Base-by-base conservation (phyloP, 2,113 vertebrate genomes). In the Phrynosoma blainvillii region DNA sequence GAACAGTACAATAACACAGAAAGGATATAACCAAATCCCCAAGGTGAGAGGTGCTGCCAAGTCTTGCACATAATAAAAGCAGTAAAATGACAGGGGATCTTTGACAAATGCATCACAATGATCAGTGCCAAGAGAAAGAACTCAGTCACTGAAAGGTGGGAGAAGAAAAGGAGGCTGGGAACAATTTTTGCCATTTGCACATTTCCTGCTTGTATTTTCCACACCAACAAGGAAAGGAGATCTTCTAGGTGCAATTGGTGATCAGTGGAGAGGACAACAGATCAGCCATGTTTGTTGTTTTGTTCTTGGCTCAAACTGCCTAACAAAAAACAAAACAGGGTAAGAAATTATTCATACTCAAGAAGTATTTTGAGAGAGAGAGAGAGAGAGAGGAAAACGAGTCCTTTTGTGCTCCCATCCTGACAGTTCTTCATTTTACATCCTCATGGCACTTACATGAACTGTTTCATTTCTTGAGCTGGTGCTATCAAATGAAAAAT, bases 11-110 rank as follows among this genome's bases (percentile, higher is more conserved):
- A 97, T 97, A 97, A 96, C 96, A 96, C 94, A 95, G 96, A 96
- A 94, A 97, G 97, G 97, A 97, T 97, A 97, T 96, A 96, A 95
- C 96, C 91, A 96, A 97, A 95, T 97, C 97, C 97, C 96, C 95
- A 94, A 94, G 96, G 97, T 93, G 91, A 95, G 94, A 95, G 87
- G 92, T 93, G 95, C 91, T 97, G 97, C 96, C 97, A 97, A 96
- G 95, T 94, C 95, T 96, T 96, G 93, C 96, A 96, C 95, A 96
- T 97, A 97, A 97, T 96, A 97, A 96, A 96, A 95, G 90, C 85
- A 92, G 96, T 94, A 94, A 96, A 97, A 93, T 97, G 97, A 97
- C 96, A 96, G 96, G 95, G 93, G 94, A 77, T 96, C 96, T 96
- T 95, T 97, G 97, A 97, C 95, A 96, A 96, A 96, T 94, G 92